Base-by-base conservation (phyloP, 2,888 invertebrate genomes). In the Dynastes tityus region DNA sequence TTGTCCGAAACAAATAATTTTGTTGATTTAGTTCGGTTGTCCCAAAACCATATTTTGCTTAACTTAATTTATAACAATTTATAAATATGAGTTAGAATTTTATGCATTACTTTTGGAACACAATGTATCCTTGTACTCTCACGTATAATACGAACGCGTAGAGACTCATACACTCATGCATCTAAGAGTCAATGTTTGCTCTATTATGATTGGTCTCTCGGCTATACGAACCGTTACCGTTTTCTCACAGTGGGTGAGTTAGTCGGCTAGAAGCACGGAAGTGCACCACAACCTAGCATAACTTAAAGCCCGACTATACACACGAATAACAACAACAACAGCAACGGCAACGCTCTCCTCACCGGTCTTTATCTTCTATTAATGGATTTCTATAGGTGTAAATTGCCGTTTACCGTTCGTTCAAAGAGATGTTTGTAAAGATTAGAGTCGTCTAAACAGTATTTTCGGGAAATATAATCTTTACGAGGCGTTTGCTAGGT, bases 241-340 rank as follows among this genome's bases (percentile, higher is more conserved):
- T 78, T 78, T 78, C 78, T 78, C 73, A 78, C 73, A 71, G 78
- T 78, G 78, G 78, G 78, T 78, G 78, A 78, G 78, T 64, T 64
- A 58, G 68, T 71, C 71, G 37, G 22, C 64, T 51, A 78, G 58
- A 78, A 70, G 78, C 73, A 53, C 78, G 78, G 78, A 78, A 78
- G 78, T 78, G 73, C 73, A 71, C 64, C 71, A 49, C 16, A 64
- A 73, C 71, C 71, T 78, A 55, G 53, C 78, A 78, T 68, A 77
- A 77, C 77, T 76, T 65, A 65, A 64, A 65, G 63, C 65, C 74
- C 74, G 65, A 37, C 58, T 58, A 73, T 73, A 53, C 53, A 70
- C 53, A 29, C 49, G 51, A 70, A 70, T n/a, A 51, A 29, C 68
- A 70, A 64, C 53, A 58, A 8, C 8, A 58, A 58, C 55, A 16